Base-by-base conservation (phyloP, 2,797 vertebrate genomes). In the Chelonia mydas region DNA sequence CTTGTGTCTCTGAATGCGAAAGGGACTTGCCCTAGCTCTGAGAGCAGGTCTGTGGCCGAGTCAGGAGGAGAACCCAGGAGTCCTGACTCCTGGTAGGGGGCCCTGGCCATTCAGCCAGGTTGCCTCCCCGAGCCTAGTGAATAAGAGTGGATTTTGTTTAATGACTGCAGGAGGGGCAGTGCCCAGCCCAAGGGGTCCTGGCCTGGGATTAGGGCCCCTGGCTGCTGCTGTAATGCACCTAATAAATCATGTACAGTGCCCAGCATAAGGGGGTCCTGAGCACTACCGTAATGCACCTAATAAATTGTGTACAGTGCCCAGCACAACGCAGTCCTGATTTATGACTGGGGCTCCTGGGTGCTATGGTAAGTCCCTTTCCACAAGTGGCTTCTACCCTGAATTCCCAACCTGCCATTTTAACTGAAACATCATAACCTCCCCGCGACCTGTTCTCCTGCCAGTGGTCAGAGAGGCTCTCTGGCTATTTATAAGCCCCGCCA, bases 401-500 rank as follows among this genome's bases (percentile, higher is more conserved):
- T 21, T n/a, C 61, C n/a, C 17, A 1, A n/a, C 16, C 33, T 68
- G 8, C 61, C 17, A 21, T 68, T 68, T 65, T 68, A 68, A 21
- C 33, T 19, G 33, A 37, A 68, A 37, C 33, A 9, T 68, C 16
- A 37, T 9, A 37, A 37, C 4, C 55, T 11, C 3, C 19, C 41
- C 5, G 41, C 41, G 41, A 41, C 41, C 41, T 41, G 10, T 21
- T 11, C n/a, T 72, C n/a, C 65, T 23, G n/a, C n/a, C 61, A 17
- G 33, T 16, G 1, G 13, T 8, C n/a, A 4, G 33, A n/a, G 61
- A n/a, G 33, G 31, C 4, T 7, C 61, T 65, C 16, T 1, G 10
- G 19, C n/a, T 72, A 21, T 10, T 37, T 23, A 3, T n/a, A n/a
- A 65, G 31, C 59, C 27, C 13, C 59, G 2, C n/a, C 65, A 6